Evolutionary conservation across 2,888 invertebrate species (phyloP), one percentile per base, ranked within the genome.

Genomic region (Melikaiella ostensackeni): DNA sequence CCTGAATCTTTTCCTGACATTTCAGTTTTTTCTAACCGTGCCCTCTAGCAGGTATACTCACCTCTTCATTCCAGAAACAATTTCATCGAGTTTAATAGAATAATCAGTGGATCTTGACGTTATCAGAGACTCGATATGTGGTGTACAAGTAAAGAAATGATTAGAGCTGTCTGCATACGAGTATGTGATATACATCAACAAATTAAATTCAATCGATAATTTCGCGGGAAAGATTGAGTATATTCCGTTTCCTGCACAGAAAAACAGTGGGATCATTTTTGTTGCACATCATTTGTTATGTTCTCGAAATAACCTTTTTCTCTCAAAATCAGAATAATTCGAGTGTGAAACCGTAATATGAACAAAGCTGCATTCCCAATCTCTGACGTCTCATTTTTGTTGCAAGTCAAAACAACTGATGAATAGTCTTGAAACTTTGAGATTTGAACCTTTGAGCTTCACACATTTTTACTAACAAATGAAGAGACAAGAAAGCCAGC

Each of bases 1-100:
- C 66, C 66, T 50, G 66, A 50, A 33, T 64, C 63, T 64, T 66
- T 66, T 66, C 66, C 42, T 46, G 66, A 27, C 46, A 50, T 70
- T 70, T 50, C 27, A 64, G 19, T 70, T 70, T 70, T n/a, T 66
- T 46, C 46, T 64, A 27, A 46, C 19, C 46, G 19, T 46, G 46
- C 66, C 42, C 42, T 59, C 59, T 59, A 59, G 59, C 59, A 13
- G 13, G 5, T 24, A 16, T 27, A 55, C 57, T 27, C 16, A 59
- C 59, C 59, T 59, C 27, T 59, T 59, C 59, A 16, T 59, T 27
- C 27, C 27, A 59, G 27, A 27, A 59, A 59, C 27, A 59, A 27
- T 59, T 59, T 59, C 59, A 59, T 27, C 6, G 27, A 16, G 24
- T 59, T 59, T 59, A 27, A 59, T 13, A 59, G 13, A 6, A 27